Evolutionary conservation across 1,140 invertebrate species (phyloP).

Genomic region (Oppia nitens): DNA sequence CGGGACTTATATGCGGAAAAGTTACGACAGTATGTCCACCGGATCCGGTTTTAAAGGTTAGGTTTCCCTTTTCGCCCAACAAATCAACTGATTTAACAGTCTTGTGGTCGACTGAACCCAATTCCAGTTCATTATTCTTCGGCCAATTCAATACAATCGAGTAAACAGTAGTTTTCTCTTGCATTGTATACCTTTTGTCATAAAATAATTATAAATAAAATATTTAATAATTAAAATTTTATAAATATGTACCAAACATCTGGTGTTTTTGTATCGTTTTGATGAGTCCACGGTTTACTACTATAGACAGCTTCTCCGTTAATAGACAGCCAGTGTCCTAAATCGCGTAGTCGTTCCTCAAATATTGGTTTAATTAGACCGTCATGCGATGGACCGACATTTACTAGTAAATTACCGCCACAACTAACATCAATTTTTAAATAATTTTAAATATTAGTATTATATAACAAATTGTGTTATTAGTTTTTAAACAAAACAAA

Average conservation of each 20-base stretch:
- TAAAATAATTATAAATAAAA: too few relatives aligned
- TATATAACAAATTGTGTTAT: too few relatives aligned
- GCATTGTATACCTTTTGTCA: neutral
- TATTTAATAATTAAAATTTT: too few relatives aligned
- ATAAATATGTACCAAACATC: slow-evolving; percentile 37
- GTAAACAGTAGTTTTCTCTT: slow-evolving; percentile 32
- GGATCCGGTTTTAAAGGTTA: neutral
- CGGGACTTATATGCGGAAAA: neutral
- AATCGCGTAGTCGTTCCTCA: slow-evolving; percentile 55
- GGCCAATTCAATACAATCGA: slow-evolving; percentile 51
- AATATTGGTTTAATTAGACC: slow-evolving; percentile 74
- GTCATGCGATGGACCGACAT: slow-evolving; percentile 75
- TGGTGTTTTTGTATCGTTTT: slow-evolving; percentile 61
- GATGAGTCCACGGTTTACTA: slow-evolving; percentile 53
- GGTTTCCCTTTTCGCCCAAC: neutral
- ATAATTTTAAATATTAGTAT: too few relatives aligned
- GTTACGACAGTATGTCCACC: neutral
- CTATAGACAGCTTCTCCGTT: slow-evolving; percentile 80
- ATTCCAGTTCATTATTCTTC: too few relatives aligned
- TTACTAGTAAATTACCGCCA: slow-evolving; percentile 64
- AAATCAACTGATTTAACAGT: slow-evolving; percentile 2
- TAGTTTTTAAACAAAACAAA: too few relatives aligned
- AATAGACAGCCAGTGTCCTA: slow-evolving; percentile 51
- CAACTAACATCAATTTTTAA: too few relatives aligned
- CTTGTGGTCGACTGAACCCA: neutral